Evolutionary conservation across 2,888 invertebrate species (phyloP).

Genomic region (Clivina fossor): DNA sequence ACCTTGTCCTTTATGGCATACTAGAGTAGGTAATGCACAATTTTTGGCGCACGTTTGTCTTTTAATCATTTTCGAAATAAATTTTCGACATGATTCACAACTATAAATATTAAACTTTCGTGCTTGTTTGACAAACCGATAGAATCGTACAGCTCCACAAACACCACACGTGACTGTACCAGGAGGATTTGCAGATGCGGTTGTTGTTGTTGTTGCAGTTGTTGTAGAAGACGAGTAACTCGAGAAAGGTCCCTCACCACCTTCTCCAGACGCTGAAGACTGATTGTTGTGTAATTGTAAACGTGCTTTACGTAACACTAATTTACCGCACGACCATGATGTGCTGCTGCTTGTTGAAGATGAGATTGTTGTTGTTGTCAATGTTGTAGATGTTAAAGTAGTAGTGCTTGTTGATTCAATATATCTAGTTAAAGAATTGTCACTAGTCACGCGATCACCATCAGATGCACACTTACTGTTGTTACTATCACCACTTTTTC

Average conservation of each 20-base stretch:
- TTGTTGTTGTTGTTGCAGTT: slow-evolving; percentile 67
- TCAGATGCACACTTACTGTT: background rate
- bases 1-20: slow-evolving; percentile 69
- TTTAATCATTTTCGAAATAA: slow-evolving; percentile 80
- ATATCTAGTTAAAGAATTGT: slow-evolving; percentile 34
- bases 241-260: slow-evolving; percentile 69
- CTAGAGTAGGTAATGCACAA: slow-evolving; percentile 59
- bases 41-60: slow-evolving; percentile 63
- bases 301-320: slow-evolving; percentile 69
- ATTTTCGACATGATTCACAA: slow-evolving; percentile 84
- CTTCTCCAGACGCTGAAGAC: too few species aligned
- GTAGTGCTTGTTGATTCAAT: slow-evolving; percentile 51
- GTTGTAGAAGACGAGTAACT: slow-evolving; percentile 52
- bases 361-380: too few species aligned
- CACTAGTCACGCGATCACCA: slow-evolving; percentile 39
- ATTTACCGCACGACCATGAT: slow-evolving; percentile 61
- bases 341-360: too few species aligned
- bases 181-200: slow-evolving; percentile 58
- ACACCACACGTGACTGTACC: slow-evolving; percentile 76
- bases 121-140: slow-evolving; percentile 76
- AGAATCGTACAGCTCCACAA: slow-evolving; percentile 75
- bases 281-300: slow-evolving; percentile 60
- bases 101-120: slow-evolving; percentile 82
- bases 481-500: background rate
- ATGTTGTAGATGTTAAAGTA: too few species aligned